Evolutionary conservation across 2,113 vertebrate genomes (phyloP).

Genomic region (Carassius carassius): DNA sequence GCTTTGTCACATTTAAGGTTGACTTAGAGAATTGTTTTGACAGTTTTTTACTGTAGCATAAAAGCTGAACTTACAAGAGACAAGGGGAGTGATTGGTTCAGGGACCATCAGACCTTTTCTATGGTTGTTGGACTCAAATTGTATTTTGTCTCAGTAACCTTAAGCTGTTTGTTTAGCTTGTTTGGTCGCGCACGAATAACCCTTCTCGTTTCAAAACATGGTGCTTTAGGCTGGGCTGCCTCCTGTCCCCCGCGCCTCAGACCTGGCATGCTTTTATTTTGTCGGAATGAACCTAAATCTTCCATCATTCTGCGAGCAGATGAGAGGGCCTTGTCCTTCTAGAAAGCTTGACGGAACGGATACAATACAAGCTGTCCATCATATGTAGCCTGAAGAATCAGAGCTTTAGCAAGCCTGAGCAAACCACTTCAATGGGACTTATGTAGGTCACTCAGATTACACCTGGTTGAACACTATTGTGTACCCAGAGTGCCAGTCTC

Average conservation of each 20-base stretch:
- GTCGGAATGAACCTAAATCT: conserved; percentile 33
- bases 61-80: neutral
- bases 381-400: conserved; percentile 17
- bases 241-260: neutral
- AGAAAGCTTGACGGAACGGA: conserved; percentile 19
- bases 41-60: conserved; percentile 19
- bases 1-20: neutral
- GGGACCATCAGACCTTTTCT: neutral
- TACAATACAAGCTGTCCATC: conserved; percentile 21
- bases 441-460: conserved; percentile 28
- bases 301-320: conserved; percentile 4
- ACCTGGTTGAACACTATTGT: neutral
- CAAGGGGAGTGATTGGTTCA: neutral
- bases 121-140: too few relatives aligned
- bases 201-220: neutral
- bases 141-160: too few relatives aligned
- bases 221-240: conserved; percentile 3
- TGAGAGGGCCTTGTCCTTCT: neutral
- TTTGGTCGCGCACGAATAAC: conserved; percentile 1
- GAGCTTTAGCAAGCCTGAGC: neutral
- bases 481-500: neutral
- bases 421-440: conserved; percentile 10
- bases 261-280: conserved; percentile 45
- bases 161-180: too few relatives aligned
- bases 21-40: conserved; percentile 14